Evolutionary conservation across 2,113 vertebrate genomes (phyloP), one percentile per base, ranked within the genome.

Genomic region (Dryoscopus gambensis): DNA sequence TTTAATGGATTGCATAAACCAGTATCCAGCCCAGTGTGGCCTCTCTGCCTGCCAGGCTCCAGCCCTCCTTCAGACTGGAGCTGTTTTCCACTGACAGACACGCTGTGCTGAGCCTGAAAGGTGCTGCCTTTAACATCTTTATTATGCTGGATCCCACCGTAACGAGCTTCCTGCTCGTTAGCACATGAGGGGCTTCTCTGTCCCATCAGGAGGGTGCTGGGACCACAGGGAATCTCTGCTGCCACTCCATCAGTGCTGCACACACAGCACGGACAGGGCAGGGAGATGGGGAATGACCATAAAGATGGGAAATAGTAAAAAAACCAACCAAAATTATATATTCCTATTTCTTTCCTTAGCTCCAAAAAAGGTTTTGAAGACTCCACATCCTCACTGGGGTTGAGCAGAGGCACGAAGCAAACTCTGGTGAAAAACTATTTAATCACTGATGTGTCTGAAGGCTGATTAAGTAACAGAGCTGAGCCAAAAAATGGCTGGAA

Each of bases 121-220:
- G 44, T 84, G 87, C 77, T 50, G 64, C 62, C 44, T 69, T 31
- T 17, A 10, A 62, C 15, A 11, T 50, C 40, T 46, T 79, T 4
- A 13, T 46, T 6, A 33, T 3, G 7, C 52, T 17, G 31, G 81
- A 57, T 73, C 53, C 53, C 57, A 18, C 33, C 33, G 23, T 33
- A 76, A 85, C 0, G 15, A 94, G 64, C 28, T 67, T 49, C 60
- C 69, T 0, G 0, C 68, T 84, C 27, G 0, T 59, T 13, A 35
- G 57, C 4, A 3, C 69, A 52, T 0, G 1, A 90, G 81, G 69
- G 75, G 55, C 67, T 89, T 23, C 85, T 59, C 80, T 39, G 55
- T 52, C 52, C 71, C 27, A 4, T 18, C 74, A 50, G 73, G 71
- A 78, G 21, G 25, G 31, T 7, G 23, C 75, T 53, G 8, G 6